Evolutionary conservation across 2,113 vertebrate genomes (phyloP).

Genomic region (Brachyhypopomus occidentalis): DNA sequence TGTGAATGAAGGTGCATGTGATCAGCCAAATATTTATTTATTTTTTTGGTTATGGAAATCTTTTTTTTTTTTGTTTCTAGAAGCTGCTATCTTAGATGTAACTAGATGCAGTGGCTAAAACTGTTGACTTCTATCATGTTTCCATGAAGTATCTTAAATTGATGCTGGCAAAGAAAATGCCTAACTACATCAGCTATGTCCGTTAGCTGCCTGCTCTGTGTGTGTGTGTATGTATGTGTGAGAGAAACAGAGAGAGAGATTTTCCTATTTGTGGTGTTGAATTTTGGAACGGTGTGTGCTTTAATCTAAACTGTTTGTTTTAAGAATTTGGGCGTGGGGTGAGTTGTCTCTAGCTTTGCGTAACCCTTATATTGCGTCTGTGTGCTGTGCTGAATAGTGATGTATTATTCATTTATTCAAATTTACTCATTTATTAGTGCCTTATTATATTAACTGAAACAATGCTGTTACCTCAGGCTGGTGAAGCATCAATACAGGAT

Average conservation of each 20-base stretch:
- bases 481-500: slow-evolving; percentile 76
- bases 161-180: not conserved
- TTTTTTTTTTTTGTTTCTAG: not conserved
- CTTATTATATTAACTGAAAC: slow-evolving; percentile 70
- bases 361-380: slow-evolving; percentile 45
- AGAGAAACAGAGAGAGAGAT: not conserved
- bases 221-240: slow-evolving; percentile 27
- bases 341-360: slow-evolving; percentile 31
- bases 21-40: too few species aligned
- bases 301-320: slow-evolving; percentile 33
- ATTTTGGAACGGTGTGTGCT: slow-evolving; percentile 27
- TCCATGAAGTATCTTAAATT: not conserved
- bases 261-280: not conserved
- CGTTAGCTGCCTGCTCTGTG: slow-evolving; percentile 23
- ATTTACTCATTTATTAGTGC: slow-evolving; percentile 8
- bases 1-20: not conserved
- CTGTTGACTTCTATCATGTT: not conserved
- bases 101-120: not conserved
- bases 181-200: slow-evolving; percentile 3
- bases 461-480: slow-evolving; percentile 70
- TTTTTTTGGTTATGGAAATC: too few species aligned
- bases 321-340: slow-evolving; percentile 36
- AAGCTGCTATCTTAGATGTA: not conserved
- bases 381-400: slow-evolving; percentile 23
- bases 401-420: not conserved